Evolutionary conservation across 2,888 invertebrate genomes (phyloP), one percentile per base, ranked within the genome.

Genomic region (Allolobophora icterica): DNA sequence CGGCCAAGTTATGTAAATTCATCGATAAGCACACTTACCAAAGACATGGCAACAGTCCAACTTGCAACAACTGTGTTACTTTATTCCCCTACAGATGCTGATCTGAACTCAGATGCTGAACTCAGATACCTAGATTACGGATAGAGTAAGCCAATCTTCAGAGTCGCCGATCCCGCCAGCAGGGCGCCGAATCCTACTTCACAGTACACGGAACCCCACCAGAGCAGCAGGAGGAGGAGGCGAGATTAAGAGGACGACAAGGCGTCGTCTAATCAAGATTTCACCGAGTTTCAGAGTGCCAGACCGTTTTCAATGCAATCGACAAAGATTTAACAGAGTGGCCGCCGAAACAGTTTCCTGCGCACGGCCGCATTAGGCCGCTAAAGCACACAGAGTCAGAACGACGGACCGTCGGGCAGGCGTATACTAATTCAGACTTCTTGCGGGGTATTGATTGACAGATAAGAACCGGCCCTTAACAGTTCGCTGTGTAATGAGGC

Each of bases 321-420:
- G n/a, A n/a, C n/a, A n/a, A n/a, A 71, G 52, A 52, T 21, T 52
- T 24, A 52, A n/a, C 71, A 71, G n/a, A n/a, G 11, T 71, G 71
- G 71, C n/a, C 71, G 71, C n/a, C 71, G 11, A 71, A 71, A n/a
- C n/a, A 71, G 71, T n/a, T 71, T 71, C 71, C 71, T 71, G n/a
- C 13, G 30, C 71, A 71, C 30, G 30, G 52, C 71, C 11, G n/a
- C 71, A 52, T 52, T 52, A 52, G 52, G 24, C n/a, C n/a, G n/a
- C 71, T 71, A 30, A 71, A n/a, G 30, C 71, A 71, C 52, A 21
- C 21, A 52, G 6, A 52, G 52, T 52, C 8, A 42, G 15, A 42
- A 1, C 42, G 52, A 52, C 45, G 45, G 45, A 45, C 45, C 1
- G 45, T 11, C 45, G 45, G 45, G 1, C 71, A n/a, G 71, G n/a